phyloP scores from a whole-genome alignment of 2,797 vertebrate genomes.

The Pyrocephalus nanus region DNA sequence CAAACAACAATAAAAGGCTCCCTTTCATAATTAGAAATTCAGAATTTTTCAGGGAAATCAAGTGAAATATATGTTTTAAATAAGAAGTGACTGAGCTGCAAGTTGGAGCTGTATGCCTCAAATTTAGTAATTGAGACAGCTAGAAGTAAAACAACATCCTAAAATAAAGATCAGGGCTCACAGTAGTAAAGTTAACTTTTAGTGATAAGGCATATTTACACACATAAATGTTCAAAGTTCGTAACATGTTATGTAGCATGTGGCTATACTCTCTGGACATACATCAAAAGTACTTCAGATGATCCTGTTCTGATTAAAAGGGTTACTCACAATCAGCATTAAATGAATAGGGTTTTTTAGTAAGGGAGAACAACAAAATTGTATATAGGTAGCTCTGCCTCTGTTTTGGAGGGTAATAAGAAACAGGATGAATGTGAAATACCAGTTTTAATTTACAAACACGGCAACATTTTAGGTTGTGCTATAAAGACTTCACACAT shows the following conservation, averaged over 20 bases:
- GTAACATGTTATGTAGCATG: neutral
- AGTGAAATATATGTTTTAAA: conserved; percentile 36
- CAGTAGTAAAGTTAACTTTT: neutral
- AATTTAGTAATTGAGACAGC: neutral
- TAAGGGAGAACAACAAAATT: neutral
- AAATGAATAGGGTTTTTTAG: neutral
- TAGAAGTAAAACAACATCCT: conserved; percentile 5
- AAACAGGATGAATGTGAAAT: neutral
- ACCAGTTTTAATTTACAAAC: conserved; percentile 18
- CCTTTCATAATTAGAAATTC: conserved; percentile 59
- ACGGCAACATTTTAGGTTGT: neutral
- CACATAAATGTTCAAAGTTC: neutral
- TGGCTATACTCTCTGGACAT: neutral
- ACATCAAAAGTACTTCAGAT: neutral
- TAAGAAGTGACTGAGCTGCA: neutral
- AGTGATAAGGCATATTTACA: neutral
- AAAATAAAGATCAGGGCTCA: conserved; percentile 21
- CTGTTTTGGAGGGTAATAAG: neutral
- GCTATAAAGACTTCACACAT: neutral
- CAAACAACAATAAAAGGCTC: conserved; percentile 59
- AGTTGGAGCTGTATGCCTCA: neutral
- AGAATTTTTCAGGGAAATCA: conserved; percentile 36
- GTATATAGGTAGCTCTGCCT: neutral
- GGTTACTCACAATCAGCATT: neutral
- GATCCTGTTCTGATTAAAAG: neutral